These are phyloP conservation scores for Wiebesia pumilae DNA, from an alignment of 1,140 invertebrate species.

Conservation along the genomic window DNA sequence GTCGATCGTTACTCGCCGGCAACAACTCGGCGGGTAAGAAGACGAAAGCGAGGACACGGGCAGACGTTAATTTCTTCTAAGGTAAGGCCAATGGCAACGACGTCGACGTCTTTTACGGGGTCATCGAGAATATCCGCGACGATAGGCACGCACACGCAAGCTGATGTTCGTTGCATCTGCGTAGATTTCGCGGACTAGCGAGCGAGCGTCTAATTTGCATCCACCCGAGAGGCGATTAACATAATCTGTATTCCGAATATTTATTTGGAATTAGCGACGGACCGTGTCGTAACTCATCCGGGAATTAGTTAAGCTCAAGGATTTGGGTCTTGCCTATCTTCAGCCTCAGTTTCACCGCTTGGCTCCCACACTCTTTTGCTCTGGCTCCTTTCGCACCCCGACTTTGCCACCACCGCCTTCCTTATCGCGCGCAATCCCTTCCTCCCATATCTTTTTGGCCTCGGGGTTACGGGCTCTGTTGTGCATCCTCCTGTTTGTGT, in stretches of 20 bases:
- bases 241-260: conserved; percentile 76
- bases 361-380: background rate
- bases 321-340: conserved; percentile 73
- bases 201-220: conserved; percentile 49
- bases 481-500: background rate
- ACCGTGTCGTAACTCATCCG: conserved; percentile 70
- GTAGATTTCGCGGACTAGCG: conserved; percentile 2
- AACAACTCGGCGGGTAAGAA: too few relatives aligned
- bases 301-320: conserved; percentile 74
- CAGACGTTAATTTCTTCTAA: background rate
- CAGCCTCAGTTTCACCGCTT: conserved; percentile 39
- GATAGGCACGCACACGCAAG: too few relatives aligned
- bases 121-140: background rate
- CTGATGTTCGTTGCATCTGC: background rate
- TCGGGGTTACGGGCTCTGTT: conserved; percentile 9
- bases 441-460: background rate
- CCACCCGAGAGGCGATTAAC: conserved; percentile 67
- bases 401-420: background rate
- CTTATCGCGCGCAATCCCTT: conserved; percentile 26
- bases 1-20: background rate
- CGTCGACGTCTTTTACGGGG: background rate
- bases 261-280: conserved; percentile 74
- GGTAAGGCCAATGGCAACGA: background rate
- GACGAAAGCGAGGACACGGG: background rate
- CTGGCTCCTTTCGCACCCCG: background rate